Percentiles rank a stretch among this genome's conserved stretches.
These are phyloP conservation scores for Limonius californicus DNA, from an alignment of 1,140 invertebrate species.

Conservation along the genomic window DNA sequence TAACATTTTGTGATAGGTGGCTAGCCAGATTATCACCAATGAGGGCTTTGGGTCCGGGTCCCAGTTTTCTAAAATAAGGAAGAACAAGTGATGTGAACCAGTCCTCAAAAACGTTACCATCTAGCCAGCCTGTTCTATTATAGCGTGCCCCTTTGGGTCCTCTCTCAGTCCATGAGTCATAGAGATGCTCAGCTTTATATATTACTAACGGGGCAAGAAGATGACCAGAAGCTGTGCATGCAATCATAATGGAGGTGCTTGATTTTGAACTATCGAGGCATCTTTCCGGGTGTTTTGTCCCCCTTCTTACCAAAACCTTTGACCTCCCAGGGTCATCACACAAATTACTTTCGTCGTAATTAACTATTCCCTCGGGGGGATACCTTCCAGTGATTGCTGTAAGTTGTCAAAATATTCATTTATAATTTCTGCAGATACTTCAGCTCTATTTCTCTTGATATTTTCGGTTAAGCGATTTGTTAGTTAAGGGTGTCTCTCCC, in stretches of 20 bases:
- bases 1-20: not conserved
- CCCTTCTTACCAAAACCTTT: constrained; percentile 34
- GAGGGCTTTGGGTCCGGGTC: not conserved
- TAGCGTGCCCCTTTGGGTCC: constrained; percentile 29
- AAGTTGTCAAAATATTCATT: constrained; percentile 19
- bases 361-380: constrained; percentile 35
- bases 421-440: constrained; percentile 7
- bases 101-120: constrained; percentile 32
- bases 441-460: constrained; percentile 16
- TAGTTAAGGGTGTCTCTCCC: constrained; percentile 16
- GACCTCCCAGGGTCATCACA: constrained; percentile 16
- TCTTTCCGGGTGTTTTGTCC: constrained; percentile 41
- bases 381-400: not conserved
- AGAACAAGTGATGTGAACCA: not conserved
- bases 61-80: not conserved
- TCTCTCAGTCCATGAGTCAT: constrained; percentile 34
- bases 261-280: constrained; percentile 38
- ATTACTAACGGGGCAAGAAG: constrained; percentile 37
- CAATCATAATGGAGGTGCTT: constrained; percentile 38
- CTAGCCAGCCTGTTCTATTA: constrained; percentile 35
- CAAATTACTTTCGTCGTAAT: constrained; percentile 45
- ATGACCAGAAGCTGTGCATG: constrained; percentile 29
- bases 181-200: constrained; percentile 39
- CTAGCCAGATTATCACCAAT: not conserved
- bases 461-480: constrained; percentile 5